phyloP scores from a whole-genome alignment of 2,113 vertebrate species.

The Taurulus bubalis region DNA sequence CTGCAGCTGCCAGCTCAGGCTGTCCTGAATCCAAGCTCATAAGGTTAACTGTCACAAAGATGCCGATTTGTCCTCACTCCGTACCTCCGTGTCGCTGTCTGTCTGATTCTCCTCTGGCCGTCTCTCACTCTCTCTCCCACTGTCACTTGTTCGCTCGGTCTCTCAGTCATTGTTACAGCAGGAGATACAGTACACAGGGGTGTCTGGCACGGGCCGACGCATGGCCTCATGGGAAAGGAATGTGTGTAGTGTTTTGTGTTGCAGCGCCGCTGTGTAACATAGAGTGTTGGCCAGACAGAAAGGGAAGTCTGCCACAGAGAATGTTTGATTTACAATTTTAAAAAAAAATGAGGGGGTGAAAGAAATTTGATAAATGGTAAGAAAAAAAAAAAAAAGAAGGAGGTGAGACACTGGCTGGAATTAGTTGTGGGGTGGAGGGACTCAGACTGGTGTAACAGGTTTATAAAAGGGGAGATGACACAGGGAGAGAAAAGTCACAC shows the following conservation, averaged over 20 bases:
- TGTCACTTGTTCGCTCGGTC: slow-evolving; percentile 16
- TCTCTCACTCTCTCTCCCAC: slow-evolving; percentile 24
- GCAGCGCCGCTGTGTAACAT: slow-evolving; percentile 78
- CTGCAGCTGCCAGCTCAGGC: slow-evolving; percentile 63
- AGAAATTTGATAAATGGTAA: slow-evolving; percentile 20
- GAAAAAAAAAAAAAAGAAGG: not conserved
- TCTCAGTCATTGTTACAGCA: slow-evolving; percentile 30
- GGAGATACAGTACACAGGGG: slow-evolving; percentile 20
- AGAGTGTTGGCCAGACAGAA: slow-evolving; percentile 45
- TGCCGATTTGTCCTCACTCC: slow-evolving; percentile 30
- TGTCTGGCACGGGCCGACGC: slow-evolving; percentile 61
- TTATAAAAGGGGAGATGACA: slow-evolving; percentile 30
- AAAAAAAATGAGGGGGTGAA: not conserved
- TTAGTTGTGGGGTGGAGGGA: not conserved
- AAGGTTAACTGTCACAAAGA: slow-evolving; percentile 68
- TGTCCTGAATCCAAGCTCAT: slow-evolving; percentile 56
- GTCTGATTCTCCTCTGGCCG: slow-evolving; percentile 30
- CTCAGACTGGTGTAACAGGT: slow-evolving; percentile 1
- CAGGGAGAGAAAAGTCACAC: slow-evolving; percentile 33
- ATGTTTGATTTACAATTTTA: slow-evolving; percentile 6
- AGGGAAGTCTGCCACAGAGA: slow-evolving; percentile 14
- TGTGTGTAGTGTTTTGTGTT: slow-evolving; percentile 79
- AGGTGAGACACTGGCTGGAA: not conserved
- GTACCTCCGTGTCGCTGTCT: slow-evolving; percentile 35
- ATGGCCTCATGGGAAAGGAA: slow-evolving; percentile 91